Base-by-base conservation (phyloP, 1,140 invertebrate genomes). In the Muscidifurax raptorellus region DNA sequence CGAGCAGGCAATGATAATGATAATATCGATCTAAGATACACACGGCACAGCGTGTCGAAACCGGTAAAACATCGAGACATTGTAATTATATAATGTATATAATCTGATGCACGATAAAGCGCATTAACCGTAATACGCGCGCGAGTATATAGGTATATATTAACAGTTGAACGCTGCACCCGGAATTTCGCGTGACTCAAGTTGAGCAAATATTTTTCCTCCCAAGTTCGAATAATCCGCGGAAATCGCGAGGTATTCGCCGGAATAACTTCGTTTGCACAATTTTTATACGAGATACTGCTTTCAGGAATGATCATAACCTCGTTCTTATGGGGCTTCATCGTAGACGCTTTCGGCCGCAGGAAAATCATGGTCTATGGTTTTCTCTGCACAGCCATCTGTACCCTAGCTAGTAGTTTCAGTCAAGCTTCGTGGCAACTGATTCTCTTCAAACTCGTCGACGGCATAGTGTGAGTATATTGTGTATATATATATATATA, bases 341-440 rank as follows among this genome's bases (percentile, higher is more conserved):
- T 96, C n/a, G 95, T 95, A 2, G 96, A 97, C 87, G 94, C 93
- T 0, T 91, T 93, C 32, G 96, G 96, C 0, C 94, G 95, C 10
- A 90, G 93, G 91, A 82, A 93, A 85, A 88, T 94, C 82, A 87
- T 95, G 91, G 89, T 94, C 91, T 91, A 91, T 90, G 92, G 94
- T 40, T 93, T 95, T 66, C 88, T 94, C 9, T 87, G 94, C 28
- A 94, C 95, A 83, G 94, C 93, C 32, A 30, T 95, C 0, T 89
- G 94, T 30, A 94, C 92, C 36, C 82, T 95, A 7, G 87, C 91
- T 2, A 94, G 94, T 15, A 93, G 93, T 84, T 91, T 94, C 32
- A 92, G 94, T 6, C 94, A 94, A 81, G 89, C 89, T 4, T 95
- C 94, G 78, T 93, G 93, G 88, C 88, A 94, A 9, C 93, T 95